Conservation (phyloP, 2,113 vertebrate species). For the Malaclemys terrapin region DNA sequence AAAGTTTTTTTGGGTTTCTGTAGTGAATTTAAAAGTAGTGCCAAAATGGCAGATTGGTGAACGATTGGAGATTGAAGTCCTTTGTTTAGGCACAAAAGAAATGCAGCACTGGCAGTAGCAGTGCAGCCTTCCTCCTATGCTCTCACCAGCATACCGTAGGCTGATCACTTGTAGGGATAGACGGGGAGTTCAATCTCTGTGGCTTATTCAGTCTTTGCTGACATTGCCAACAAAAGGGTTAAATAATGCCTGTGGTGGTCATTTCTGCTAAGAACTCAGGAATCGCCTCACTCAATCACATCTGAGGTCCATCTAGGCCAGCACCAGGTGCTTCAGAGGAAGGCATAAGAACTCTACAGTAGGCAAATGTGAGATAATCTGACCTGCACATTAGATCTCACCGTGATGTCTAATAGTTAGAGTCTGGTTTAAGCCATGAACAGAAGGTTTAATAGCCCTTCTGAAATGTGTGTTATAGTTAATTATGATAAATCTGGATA, state of each 20-base stretch:
- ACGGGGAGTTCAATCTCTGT: neutral
- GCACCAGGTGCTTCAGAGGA: neutral
- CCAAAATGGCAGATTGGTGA: neutral
- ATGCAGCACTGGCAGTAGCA: neutral
- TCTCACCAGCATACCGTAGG: rapidly evolving
- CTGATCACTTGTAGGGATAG: neutral
- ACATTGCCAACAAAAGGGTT: neutral
- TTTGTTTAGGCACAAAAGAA: neutral
- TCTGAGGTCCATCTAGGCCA: neutral
- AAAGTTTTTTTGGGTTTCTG: neutral
- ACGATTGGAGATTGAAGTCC: neutral
- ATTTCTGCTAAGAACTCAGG: neutral
- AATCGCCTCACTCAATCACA: neutral
- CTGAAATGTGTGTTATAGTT: neutral
- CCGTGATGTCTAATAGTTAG: neutral
- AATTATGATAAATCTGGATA: neutral
- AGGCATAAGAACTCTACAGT: rapidly evolving
- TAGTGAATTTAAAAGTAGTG: neutral
- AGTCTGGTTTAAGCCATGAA: neutral
- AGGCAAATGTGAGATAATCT: neutral
- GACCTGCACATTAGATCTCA: neutral
- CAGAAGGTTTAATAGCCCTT: neutral
- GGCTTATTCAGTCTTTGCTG: neutral
- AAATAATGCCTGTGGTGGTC: neutral
- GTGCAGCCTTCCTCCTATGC: neutral